Evolutionary conservation across 1,140 invertebrate genomes (phyloP).

Genomic region (Venustaconcha ellipsiformis): DNA sequence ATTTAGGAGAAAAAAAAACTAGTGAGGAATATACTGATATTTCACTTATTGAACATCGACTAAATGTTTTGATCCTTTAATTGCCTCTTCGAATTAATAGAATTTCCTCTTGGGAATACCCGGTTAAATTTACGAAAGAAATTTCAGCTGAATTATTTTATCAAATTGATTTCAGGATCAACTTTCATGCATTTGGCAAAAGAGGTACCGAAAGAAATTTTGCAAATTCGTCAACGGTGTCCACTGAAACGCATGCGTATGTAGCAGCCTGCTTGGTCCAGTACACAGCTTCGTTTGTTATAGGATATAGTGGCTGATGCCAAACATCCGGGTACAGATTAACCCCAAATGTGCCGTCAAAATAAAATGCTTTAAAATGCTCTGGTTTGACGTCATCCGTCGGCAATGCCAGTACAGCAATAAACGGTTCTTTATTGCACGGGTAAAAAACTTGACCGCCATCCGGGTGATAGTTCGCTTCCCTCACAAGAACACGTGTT

Average conservation of each 20-base stretch:
- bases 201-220: conserved; percentile 11
- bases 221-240: conserved; percentile 18
- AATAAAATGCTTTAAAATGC: conserved; percentile 24
- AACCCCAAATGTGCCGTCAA: conserved; percentile 20
- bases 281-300: conserved; percentile 4
- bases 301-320: conserved; percentile 27
- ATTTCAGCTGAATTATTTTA: too few relatives aligned
- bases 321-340: conserved; percentile 20
- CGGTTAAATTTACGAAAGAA: too few relatives aligned
- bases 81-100: too few relatives aligned
- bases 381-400: conserved; percentile 20
- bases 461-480: conserved; percentile 24
- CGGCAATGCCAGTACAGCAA: conserved; percentile 19
- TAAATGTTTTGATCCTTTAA: too few relatives aligned
- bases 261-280: neutral
- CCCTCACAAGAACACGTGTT: conserved; percentile 23
- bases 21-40: too few relatives aligned
- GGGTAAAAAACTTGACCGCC: conserved; percentile 21
- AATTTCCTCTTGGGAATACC: too few relatives aligned
- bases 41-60: too few relatives aligned
- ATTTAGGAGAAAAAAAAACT: too few relatives aligned
- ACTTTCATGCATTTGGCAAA: too few relatives aligned
- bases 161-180: too few relatives aligned
- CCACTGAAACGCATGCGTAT: conserved; percentile 2
- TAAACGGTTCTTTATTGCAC: conserved; percentile 8